These are phyloP conservation scores for Eptatretus burgeri DNA, from an alignment of 2,113 vertebrate genomes.

Conservation along the genomic window DNA sequence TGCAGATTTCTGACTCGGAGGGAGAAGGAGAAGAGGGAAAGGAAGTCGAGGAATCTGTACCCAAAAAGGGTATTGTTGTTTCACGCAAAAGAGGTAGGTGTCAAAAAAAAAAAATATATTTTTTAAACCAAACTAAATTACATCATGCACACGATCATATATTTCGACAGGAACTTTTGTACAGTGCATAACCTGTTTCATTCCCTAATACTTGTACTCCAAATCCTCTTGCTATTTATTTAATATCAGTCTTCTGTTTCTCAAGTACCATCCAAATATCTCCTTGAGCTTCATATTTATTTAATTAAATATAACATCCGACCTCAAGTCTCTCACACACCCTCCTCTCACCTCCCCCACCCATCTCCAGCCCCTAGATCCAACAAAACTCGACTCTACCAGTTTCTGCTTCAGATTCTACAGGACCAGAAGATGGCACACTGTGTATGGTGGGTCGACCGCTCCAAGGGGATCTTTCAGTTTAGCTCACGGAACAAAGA, in stretches of 20 bases:
- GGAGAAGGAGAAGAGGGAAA: not conserved
- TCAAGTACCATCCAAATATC: too few relatives aligned
- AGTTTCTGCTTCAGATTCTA: conserved; percentile 85
- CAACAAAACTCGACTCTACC: conserved; percentile 67
- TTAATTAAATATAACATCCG: too few relatives aligned
- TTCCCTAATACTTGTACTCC: not conserved
- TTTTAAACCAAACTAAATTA: not conserved
- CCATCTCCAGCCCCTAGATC: not conserved
- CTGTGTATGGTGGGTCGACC: conserved; percentile 73
- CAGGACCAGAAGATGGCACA: conserved; percentile 88
- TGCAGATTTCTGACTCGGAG: conserved; percentile 3
- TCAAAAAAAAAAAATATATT: not conserved
- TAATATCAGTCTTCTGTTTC: too few relatives aligned
- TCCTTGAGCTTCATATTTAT: too few relatives aligned
- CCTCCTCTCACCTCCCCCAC: not conserved
- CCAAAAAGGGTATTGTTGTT: not conserved
- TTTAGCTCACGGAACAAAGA: conserved; percentile 28
- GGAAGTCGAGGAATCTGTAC: not conserved
- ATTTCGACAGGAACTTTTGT: not conserved
- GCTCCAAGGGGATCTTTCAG: conserved; percentile 22
- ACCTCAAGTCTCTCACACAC: not conserved
- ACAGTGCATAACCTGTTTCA: not conserved
- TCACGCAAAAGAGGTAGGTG: not conserved
- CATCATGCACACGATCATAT: not conserved
- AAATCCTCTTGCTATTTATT: not conserved